Base-by-base conservation (phyloP, 37 sponge, comb jelly and placozoan species). In the Aplysina aerophoba region DNA sequence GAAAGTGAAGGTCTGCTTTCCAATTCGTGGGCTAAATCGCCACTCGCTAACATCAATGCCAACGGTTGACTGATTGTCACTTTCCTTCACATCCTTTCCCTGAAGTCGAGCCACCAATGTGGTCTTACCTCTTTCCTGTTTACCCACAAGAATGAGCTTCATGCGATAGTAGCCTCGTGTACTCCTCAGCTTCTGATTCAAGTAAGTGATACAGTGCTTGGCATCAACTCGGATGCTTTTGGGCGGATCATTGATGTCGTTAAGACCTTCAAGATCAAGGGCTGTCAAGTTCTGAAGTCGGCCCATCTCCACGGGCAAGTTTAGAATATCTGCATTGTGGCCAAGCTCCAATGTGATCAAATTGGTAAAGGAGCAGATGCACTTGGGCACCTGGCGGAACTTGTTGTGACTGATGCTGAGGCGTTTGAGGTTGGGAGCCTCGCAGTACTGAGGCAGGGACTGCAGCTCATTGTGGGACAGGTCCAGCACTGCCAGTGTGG, bases 361-460 rank as follows among this genome's bases (percentile, higher is more conserved):
- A 36, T 83, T 90, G 37, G 81, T 89, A 39, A 93, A 91, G 57
- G 83, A 87, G 81, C 98, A 97, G 82, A 97, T 84, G 62, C 93
- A 92, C 16, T 83, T 87, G 13, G 97, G 89, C 22, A 94, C 89
- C 2, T 22, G 34, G 11, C 88, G 90, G 41, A 95, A 91, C 39
- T 86, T 80, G 58, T 97, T 97, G 90, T 86, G 35, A 33, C 88
- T 79, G 19, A 97, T 40, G 71, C 90, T 86, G 27, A 97, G 93
- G 27, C 74, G 83, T 54, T 93, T 80, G 11, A 97, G 81, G 72
- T 85, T 40, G n/a, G 89, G 80, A 16, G 92, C 91, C 15, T 84
- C 85, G 14, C 84, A 73, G 79, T 87, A 80, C 55, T 64, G 65
- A 33, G 98, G 95, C 6, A 97, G 83, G 21, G 50, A 73, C 71